A percentile compares a stretch with the other conserved stretches of the same genome.
These are phyloP conservation scores for Eptesicus fuscus DNA, from an alignment of 2,113 vertebrate species.

Conservation along the genomic window DNA sequence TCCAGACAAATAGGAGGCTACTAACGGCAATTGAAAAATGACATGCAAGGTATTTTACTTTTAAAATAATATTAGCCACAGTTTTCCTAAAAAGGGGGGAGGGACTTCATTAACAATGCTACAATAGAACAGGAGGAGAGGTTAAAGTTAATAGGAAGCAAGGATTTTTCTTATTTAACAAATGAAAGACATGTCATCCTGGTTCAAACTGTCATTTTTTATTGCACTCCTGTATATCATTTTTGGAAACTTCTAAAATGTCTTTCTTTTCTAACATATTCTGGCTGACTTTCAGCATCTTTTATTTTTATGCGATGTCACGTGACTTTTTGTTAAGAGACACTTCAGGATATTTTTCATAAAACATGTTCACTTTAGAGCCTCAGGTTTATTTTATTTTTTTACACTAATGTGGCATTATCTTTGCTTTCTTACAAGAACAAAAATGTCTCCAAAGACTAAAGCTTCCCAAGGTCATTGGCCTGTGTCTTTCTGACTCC, in stretches of 20 bases:
- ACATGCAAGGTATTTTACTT: background rate
- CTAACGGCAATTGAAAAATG: background rate
- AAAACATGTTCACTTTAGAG: constrained; percentile 53
- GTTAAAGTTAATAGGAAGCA: background rate
- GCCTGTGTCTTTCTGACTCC: constrained; percentile 79
- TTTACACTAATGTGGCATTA: constrained; percentile 60
- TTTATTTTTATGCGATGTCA: constrained; percentile 63
- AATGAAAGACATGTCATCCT: constrained; percentile 45
- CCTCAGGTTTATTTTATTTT: constrained; percentile 44
- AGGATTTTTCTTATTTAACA: constrained; percentile 37
- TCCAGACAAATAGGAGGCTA: background rate
- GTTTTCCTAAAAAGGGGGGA: background rate
- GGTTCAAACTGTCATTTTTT: constrained; percentile 35
- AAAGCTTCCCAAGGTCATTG: constrained; percentile 86
- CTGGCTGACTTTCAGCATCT: constrained; percentile 59
- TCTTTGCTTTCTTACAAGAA: constrained; percentile 42
- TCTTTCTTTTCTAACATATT: constrained; percentile 64
- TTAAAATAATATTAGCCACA: background rate
- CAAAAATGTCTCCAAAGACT: constrained; percentile 66
- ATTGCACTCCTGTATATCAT: constrained; percentile 41
- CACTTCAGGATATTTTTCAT: constrained; percentile 51
- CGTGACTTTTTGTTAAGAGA: background rate
- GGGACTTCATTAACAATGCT: background rate
- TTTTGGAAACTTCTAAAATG: constrained; percentile 62
- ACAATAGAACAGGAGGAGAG: background rate